Evolutionary conservation across 2,888 invertebrate species (phyloP).

Genomic region (Lasioglossum oenotherae): DNA sequence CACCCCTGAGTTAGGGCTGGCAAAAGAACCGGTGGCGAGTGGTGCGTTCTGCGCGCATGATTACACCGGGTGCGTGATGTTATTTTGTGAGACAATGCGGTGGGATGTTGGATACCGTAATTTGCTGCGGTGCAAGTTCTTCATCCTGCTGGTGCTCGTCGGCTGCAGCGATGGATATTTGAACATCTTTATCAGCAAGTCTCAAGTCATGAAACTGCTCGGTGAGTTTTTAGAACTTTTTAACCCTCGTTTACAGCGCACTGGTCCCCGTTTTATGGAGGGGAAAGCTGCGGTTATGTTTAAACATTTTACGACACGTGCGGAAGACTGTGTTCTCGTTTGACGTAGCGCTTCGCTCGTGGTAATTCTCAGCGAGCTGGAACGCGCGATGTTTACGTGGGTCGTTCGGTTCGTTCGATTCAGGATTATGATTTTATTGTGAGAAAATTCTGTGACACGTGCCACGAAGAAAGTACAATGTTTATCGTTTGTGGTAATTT

Average conservation of each 20-base stretch:
- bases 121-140: slow-evolving; percentile 78
- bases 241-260: background rate
- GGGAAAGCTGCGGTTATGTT: background rate
- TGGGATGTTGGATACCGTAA: slow-evolving; percentile 81
- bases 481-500: background rate
- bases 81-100: slow-evolving; percentile 82
- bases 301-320: background rate
- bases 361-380: background rate
- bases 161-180: slow-evolving; percentile 88
- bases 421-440: no score
- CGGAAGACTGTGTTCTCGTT: background rate
- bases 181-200: slow-evolving; percentile 92
- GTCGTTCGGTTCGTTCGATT: no score
- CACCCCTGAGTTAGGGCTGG: slow-evolving; percentile 35
- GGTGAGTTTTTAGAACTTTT: slow-evolving; percentile 86
- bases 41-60: slow-evolving; percentile 49
- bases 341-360: background rate
- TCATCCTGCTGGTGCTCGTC: slow-evolving; percentile 78
- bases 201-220: slow-evolving; percentile 92
- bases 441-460: no score
- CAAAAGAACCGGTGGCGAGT: background rate
- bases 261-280: background rate
- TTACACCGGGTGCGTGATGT: slow-evolving; percentile 54
- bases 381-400: no score
- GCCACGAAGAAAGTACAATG: background rate